phyloP scores from a whole-genome alignment of 2,113 vertebrate species.

The Pleuronectes platessa region DNA sequence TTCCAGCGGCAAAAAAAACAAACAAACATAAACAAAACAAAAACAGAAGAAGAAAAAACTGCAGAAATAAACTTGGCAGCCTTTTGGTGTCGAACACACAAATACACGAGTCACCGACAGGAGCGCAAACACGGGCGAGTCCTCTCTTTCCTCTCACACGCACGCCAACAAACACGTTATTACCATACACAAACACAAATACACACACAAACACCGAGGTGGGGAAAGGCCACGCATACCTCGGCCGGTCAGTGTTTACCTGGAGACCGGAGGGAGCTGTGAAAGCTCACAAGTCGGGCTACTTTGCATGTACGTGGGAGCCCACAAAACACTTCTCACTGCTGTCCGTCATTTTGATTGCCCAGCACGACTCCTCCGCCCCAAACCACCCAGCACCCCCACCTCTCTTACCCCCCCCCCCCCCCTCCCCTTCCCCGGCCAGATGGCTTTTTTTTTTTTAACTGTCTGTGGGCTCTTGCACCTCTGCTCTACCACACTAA shows the following conservation, averaged over 20 bases:
- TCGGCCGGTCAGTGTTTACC: slow-evolving; percentile 88
- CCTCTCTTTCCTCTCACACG: slow-evolving; percentile 43
- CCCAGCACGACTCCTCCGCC: slow-evolving; percentile 88
- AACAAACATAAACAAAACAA: slow-evolving; percentile 28
- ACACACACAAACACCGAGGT: slow-evolving; percentile 53
- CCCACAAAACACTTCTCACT: slow-evolving; percentile 97
- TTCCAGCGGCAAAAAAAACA: slow-evolving; percentile 19
- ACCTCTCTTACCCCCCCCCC: slow-evolving; percentile 22
- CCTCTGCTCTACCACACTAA: slow-evolving; percentile 92
- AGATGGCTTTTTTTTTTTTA: slow-evolving; percentile 93
- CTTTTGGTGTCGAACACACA: slow-evolving; percentile 54
- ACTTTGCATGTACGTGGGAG: slow-evolving; percentile 98
- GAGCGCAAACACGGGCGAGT: slow-evolving; percentile 53
- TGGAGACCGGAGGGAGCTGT: slow-evolving; percentile 89
- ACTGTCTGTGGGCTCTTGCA: slow-evolving; percentile 96
- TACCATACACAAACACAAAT: slow-evolving; percentile 76
- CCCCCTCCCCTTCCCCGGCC: slow-evolving; percentile 79
- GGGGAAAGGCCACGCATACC: slow-evolving; percentile 70
- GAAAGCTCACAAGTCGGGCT: slow-evolving; percentile 91
- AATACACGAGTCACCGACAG: slow-evolving; percentile 52
- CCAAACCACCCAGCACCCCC: slow-evolving; percentile 65
- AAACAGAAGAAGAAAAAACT: slow-evolving; percentile 34
- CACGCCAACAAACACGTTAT: slow-evolving; percentile 70
- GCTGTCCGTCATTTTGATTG: slow-evolving; percentile 96
- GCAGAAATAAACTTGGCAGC: slow-evolving; percentile 63